Evolutionary conservation across 2,113 vertebrate species (phyloP).

Genomic region (Clarias batrachus): DNA sequence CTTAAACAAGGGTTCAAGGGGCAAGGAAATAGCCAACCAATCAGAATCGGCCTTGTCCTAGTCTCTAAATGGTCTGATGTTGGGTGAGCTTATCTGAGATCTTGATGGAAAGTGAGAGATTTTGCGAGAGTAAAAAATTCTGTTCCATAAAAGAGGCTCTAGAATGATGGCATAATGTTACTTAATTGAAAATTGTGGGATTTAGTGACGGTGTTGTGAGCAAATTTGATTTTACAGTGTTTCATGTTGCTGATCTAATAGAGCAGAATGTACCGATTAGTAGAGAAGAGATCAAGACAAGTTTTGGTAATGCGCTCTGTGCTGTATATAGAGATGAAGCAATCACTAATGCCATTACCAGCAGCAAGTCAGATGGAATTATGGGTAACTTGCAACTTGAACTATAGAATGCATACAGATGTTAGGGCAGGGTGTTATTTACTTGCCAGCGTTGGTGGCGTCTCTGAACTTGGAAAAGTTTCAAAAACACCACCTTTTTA

Average conservation of each 20-base stretch:
- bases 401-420: background rate
- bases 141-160: too few species aligned
- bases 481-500: background rate
- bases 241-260: background rate
- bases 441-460: background rate
- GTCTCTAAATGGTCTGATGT: too few species aligned
- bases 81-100: too few species aligned
- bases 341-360: background rate
- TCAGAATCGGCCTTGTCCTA: too few species aligned
- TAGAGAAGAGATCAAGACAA: background rate
- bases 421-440: background rate
- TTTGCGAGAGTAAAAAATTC: too few species aligned
- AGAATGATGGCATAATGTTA: too few species aligned
- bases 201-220: too few species aligned
- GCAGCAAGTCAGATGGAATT: background rate
- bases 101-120: too few species aligned
- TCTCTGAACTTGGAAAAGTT: background rate
- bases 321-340: background rate
- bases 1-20: too few species aligned
- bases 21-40: too few species aligned
- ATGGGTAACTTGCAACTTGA: background rate
- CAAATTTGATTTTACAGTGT: too few species aligned
- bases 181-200: too few species aligned
- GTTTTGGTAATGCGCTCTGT: background rate
- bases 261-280: background rate